These are phyloP conservation scores for Empis stercorea DNA, from an alignment of 2,888 invertebrate species.

Conservation along the genomic window DNA sequence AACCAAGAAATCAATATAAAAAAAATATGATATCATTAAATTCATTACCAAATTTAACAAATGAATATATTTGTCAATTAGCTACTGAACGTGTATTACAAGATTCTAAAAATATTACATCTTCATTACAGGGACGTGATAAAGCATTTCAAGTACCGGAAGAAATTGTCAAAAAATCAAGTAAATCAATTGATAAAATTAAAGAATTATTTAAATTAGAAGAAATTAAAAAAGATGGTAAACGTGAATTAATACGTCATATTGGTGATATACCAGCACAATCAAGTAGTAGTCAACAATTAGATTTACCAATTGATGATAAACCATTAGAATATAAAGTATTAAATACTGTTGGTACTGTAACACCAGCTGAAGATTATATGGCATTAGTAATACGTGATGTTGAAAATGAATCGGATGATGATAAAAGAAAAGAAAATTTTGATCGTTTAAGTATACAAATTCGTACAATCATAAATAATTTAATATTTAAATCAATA, in stretches of 20 bases:
- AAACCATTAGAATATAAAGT: slow-evolving; percentile 6
- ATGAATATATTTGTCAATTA: slow-evolving; percentile 39
- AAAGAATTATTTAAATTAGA: slow-evolving; percentile 40
- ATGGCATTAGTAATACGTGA: slow-evolving; percentile 35
- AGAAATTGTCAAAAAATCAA: slow-evolving; percentile 37
- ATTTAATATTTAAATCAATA: slow-evolving; percentile 22
- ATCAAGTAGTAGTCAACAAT: slow-evolving; percentile 5
- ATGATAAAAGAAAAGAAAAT: slow-evolving; percentile 16
- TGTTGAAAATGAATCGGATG: slow-evolving; percentile 19
- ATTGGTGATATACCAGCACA: slow-evolving; percentile 12
- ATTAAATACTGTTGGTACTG: slow-evolving; percentile 40
- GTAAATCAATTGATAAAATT: slow-evolving; percentile 37
- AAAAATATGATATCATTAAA: slow-evolving; percentile 41
- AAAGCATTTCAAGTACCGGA: slow-evolving; percentile 37
- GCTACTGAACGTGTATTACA: slow-evolving; percentile 18
- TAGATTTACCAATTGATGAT: slow-evolving; percentile 3
- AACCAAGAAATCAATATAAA: slow-evolving; percentile 24
- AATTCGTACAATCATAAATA: slow-evolving; percentile 24
- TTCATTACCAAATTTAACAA: slow-evolving; percentile 36
- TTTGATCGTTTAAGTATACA: slow-evolving; percentile 25
- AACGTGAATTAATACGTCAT: slow-evolving; percentile 22
- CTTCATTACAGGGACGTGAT: slow-evolving; percentile 11
- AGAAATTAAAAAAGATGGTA: slow-evolving; percentile 31
- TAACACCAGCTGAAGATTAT: slow-evolving; percentile 50
- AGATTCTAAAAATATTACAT: slow-evolving; percentile 4